Evolutionary conservation across 2,888 invertebrate genomes (phyloP).

Genomic region (Lymantria monacha): DNA sequence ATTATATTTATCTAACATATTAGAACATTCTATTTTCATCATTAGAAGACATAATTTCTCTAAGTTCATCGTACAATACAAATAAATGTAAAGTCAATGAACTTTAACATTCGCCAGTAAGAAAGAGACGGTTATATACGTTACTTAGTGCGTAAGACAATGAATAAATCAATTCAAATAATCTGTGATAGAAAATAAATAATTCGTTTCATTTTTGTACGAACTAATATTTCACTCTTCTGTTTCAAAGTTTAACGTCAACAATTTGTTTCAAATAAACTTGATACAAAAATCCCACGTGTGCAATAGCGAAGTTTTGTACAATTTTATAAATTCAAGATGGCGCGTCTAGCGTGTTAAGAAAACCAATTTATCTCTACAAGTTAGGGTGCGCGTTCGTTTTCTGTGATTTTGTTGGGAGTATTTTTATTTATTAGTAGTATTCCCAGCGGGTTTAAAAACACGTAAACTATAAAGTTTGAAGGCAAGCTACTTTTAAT

Average conservation of each 20-base stretch:
- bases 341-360: conserved; percentile 10
- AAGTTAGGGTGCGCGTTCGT: conserved; percentile 15
- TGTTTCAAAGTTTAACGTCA: not conserved
- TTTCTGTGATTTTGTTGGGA: conserved; percentile 15
- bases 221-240: not conserved
- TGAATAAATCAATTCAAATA: too few relatives aligned
- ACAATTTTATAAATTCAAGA: conserved; percentile 25
- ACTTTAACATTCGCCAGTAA: too few relatives aligned
- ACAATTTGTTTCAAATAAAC: conserved; percentile 2
- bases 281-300: conserved; percentile 13
- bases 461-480: not conserved
- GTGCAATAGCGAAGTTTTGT: conserved; percentile 14
- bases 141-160: too few relatives aligned
- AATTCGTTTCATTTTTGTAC: not conserved
- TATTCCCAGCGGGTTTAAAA: not conserved
- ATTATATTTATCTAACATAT: too few relatives aligned
- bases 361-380: conserved; percentile 26
- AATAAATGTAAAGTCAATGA: too few relatives aligned
- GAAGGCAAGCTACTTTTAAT: not conserved
- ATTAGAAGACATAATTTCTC: too few relatives aligned
- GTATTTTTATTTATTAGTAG: conserved; percentile 14
- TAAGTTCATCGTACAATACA: too few relatives aligned
- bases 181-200: not conserved
- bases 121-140: too few relatives aligned
- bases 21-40: too few relatives aligned